Conservation (phyloP, 53 echinoderm and acorn worm genomes). For the Mesocentrotus franciscanus region DNA sequence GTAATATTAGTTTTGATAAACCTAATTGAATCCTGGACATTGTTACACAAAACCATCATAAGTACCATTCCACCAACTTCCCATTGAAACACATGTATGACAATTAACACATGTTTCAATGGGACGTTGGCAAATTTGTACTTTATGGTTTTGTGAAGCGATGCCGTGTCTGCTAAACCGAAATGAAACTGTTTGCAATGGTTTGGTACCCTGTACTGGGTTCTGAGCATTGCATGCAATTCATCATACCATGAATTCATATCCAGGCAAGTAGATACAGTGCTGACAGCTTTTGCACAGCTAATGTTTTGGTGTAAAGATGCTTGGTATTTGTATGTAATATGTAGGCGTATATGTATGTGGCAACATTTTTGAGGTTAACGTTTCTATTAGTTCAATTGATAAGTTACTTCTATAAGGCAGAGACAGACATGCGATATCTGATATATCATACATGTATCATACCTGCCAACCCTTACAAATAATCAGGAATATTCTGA, state of each 20-base stretch:
- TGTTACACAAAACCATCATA: too few relatives aligned
- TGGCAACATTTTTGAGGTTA: background rate
- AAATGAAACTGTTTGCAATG: background rate
- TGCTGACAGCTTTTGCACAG: background rate
- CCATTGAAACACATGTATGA: too few relatives aligned
- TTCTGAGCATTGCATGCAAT: background rate
- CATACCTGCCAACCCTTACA: too few relatives aligned
- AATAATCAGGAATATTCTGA: too few relatives aligned
- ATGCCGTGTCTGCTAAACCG: background rate
- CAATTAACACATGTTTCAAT: too few relatives aligned
- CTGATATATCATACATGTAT: too few relatives aligned
- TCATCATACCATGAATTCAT: background rate
- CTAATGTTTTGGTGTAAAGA: background rate
- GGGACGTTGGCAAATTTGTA: too few relatives aligned
- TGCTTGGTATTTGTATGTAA: background rate
- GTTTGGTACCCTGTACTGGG: background rate
- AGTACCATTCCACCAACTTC: too few relatives aligned
- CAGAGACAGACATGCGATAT: background rate
- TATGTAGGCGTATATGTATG: background rate
- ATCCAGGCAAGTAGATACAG: background rate
- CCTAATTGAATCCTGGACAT: too few relatives aligned
- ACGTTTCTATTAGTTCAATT: background rate
- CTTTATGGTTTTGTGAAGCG: too few relatives aligned
- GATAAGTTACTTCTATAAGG: background rate
- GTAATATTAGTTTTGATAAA: too few relatives aligned